Base-by-base conservation (phyloP, 2,113 vertebrate species). In the Clarias magur region DNA sequence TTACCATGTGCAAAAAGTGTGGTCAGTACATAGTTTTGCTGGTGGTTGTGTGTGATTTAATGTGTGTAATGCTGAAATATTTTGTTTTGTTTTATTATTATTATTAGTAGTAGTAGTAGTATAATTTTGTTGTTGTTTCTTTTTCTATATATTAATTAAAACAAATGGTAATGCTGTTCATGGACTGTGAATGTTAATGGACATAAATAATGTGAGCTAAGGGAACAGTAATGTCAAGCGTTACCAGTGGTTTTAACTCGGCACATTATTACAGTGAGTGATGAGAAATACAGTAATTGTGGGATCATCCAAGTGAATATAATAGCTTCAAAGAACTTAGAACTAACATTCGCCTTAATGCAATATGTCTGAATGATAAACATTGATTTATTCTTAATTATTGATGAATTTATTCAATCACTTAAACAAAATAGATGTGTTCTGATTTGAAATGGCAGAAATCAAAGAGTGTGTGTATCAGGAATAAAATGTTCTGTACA, bases 401-500 rank as follows among this genome's bases (percentile, higher is more conserved):
- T 42, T 73, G 0, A 85, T 53, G 3, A 38, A 38, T 76, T 85
- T n/a, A 73, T 11, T 56, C 21, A 42, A 23, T 23, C 38, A 8
- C 19, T 15, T 15, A 34, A 34, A 25, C 73, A 76, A 2, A 60
- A 48, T 38, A 48, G 23, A 8, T 84, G 65, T 73, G 3, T 62
- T 84, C 53, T 25, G 15, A 82, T 82, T 62, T 57, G 65, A n/a
- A 79, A 17, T 83, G 11, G 7, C 30, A 88, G 17, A 70, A 34
- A 70, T 70, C 5, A 70, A 34, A 17, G 68, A 8, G 30, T 34
- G 30, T 70, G n/a, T 67, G 65, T 13, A 23, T 67, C 25, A n/a
- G 25, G 11, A 67, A 67, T 65, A 67, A 67, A 67, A 67, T 67
- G 3, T 10, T 25, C 63, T 27, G 62, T 65, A 7, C 23, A 25